Evolutionary conservation across 2,113 vertebrate species (phyloP), one percentile per base, ranked within the genome.

Genomic region (Campylomormyrus numenius): DNA sequence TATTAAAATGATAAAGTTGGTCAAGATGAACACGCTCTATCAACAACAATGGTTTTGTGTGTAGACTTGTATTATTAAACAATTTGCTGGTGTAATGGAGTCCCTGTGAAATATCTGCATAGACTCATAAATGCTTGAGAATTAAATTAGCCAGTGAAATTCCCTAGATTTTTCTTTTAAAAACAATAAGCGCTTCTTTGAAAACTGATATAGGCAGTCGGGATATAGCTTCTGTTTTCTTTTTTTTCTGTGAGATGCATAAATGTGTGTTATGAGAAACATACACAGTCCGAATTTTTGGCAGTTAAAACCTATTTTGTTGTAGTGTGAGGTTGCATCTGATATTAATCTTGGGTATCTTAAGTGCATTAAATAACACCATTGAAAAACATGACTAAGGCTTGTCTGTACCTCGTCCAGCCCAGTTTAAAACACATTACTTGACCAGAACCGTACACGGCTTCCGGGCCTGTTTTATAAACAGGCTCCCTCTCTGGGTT

Each of bases 61-160:
- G 80, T 90, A 89, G 49, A 91, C 92, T 95, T 95, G 92, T 94
- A 95, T 96, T 94, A 92, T 95, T 94, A 93, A 90, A 92, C 91
- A 92, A 91, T 95, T 94, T 93, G 92, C 92, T 92, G 93, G 93
- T 92, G 94, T 96, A 96, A 93, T 94, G 94, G 93, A 93, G 93
- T 90, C 92, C 93, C 92, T 92, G 96, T 96, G 62, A 96, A 97
- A 95, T 95, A 96, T 96, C 97, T 95, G 96, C 74, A 80, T 42
- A 80, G 74, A 80, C 15, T 42, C 13, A 19, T 70, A 42, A 80
- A 35, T 80, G 74, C 35, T 80, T 19, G 15, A 35, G 13, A 80
- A 80, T 80, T 17, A 39, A 80, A 80, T 35, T 35, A 80, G 35
- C 74, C 35, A 42, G 31, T 80, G 74, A 19, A 80, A 15, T 80